Conservation (phyloP, 2,797 vertebrate species). For the Eulemur rubriventer region DNA sequence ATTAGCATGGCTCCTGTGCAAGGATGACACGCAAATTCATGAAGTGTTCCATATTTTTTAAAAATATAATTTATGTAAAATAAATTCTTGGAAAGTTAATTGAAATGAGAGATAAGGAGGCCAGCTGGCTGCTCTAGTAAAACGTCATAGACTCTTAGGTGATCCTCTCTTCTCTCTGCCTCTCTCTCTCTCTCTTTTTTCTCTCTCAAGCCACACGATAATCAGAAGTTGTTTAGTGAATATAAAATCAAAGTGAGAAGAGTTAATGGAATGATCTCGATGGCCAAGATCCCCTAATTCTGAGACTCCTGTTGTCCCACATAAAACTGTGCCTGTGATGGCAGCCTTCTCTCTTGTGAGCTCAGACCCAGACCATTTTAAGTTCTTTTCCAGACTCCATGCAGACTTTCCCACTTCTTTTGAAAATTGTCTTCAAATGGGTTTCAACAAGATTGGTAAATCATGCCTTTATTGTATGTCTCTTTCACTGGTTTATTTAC, state of each 20-base stretch:
- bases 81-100: not conserved
- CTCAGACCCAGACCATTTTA: not conserved
- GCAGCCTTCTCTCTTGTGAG: not conserved
- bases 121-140: not conserved
- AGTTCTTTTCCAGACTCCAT: not conserved
- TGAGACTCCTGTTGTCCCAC: not conserved
- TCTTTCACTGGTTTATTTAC: not conserved
- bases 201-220: not conserved
- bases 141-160: not conserved
- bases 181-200: not conserved
- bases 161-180: not conserved
- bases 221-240: not conserved
- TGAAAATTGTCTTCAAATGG: not conserved
- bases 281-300: not conserved
- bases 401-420: not conserved
- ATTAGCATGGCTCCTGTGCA: no score
- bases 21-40: no score
- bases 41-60: no score
- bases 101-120: not conserved
- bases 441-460: not conserved
- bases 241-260: conserved; percentile 25
- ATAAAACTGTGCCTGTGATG: not conserved
- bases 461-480: not conserved
- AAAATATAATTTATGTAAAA: no score
- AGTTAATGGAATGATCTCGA: not conserved